Evolutionary conservation across 2,113 vertebrate species (phyloP).

Genomic region (Danio rerio): DNA sequence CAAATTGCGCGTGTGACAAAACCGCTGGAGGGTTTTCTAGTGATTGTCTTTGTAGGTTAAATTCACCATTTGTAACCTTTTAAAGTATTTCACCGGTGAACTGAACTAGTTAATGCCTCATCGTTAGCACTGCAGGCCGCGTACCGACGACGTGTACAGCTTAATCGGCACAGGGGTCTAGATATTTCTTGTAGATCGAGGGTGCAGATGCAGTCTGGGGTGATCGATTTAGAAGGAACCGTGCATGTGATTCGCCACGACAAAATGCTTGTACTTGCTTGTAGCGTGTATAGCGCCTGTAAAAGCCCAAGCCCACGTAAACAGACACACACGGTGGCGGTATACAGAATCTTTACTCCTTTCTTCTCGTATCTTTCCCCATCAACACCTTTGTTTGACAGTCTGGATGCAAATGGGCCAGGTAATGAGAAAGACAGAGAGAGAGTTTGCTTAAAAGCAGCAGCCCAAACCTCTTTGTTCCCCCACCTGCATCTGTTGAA

Average conservation of each 20-base stretch:
- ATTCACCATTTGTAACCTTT: neutral
- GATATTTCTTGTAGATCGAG: neutral
- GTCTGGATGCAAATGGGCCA: constrained; percentile 58
- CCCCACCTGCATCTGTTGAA: constrained; percentile 59
- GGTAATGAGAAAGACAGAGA: constrained; percentile 57
- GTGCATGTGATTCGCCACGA: neutral
- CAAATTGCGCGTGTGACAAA: too few relatives aligned
- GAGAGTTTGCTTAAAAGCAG: constrained; percentile 55
- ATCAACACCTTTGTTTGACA: constrained; percentile 58
- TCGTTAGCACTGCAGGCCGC: neutral
- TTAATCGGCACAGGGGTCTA: neutral
- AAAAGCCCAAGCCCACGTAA: constrained; percentile 22
- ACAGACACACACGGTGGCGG: constrained; percentile 24
- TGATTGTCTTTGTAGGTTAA: neutral
- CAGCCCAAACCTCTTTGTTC: constrained; percentile 58
- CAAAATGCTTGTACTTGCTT: constrained; percentile 30
- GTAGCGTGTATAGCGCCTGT: neutral
- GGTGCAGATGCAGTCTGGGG: neutral
- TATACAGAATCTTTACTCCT: constrained; percentile 39
- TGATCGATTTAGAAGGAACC: constrained; percentile 20
- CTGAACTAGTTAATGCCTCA: neutral
- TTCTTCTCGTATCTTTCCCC: constrained; percentile 50
- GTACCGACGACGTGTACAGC: neutral
- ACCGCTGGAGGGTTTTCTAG: neutral
- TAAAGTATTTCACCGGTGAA: neutral